phyloP scores from a whole-genome alignment of 2,797 vertebrate species.

The Antennarius maculatus region DNA sequence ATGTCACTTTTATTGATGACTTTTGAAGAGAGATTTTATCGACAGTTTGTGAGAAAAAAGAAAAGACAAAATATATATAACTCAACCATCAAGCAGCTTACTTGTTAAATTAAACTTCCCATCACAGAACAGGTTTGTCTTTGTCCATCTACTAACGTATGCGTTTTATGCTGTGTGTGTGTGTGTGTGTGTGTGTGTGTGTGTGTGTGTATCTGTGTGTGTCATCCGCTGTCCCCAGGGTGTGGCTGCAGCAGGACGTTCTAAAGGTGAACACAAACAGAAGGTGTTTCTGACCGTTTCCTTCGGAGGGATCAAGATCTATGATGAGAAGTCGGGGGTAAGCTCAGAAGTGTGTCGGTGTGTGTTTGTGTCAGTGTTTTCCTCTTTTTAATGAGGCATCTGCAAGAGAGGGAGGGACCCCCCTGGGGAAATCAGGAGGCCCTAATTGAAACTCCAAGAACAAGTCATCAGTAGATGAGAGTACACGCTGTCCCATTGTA shows the following conservation, averaged over 20 bases:
- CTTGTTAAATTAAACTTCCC: neutral
- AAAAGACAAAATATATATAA: neutral
- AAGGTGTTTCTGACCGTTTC: constrained; percentile 98
- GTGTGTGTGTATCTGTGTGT: constrained; percentile 12
- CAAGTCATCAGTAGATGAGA: constrained; percentile 75
- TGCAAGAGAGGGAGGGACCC: constrained; percentile 53
- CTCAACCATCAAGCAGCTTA: neutral
- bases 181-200: constrained; percentile 11
- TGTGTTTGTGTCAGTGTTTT: constrained; percentile 49
- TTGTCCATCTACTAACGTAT: constrained; percentile 29
- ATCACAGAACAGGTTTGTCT: neutral
- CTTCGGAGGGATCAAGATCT: constrained; percentile 99
- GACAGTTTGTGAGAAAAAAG: neutral
- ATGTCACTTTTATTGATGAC: neutral
- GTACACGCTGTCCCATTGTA: constrained; percentile 72
- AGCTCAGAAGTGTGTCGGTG: constrained; percentile 70
- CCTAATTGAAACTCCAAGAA: constrained; percentile 81
- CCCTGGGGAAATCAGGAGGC: constrained; percentile 79
- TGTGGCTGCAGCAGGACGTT: constrained; percentile 91
- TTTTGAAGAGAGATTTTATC: neutral
- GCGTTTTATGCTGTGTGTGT: constrained; percentile 2
- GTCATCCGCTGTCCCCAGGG: constrained; percentile 81
- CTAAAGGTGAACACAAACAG: constrained; percentile 98
- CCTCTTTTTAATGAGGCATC: constrained; percentile 76
- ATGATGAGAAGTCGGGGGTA: constrained; percentile 98